phyloP scores from a whole-genome alignment of 2,113 vertebrate genomes.

The Sialia sialis region DNA sequence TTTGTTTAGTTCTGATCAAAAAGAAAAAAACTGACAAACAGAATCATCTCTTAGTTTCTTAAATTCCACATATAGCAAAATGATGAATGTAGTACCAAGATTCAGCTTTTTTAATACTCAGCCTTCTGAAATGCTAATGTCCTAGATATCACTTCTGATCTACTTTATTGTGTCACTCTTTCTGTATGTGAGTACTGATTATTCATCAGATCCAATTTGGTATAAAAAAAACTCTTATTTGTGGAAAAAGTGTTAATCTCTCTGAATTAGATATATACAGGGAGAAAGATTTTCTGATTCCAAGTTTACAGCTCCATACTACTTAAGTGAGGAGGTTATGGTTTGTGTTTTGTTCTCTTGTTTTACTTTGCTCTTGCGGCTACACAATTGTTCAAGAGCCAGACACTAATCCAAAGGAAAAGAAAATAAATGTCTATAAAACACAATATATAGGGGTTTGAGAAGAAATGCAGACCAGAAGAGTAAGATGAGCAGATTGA shows the following conservation, averaged over 20 bases:
- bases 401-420: background rate
- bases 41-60: background rate
- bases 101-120: background rate
- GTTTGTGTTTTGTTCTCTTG: background rate
- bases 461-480: background rate
- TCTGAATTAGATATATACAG: background rate
- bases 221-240: background rate
- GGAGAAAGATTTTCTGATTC: background rate
- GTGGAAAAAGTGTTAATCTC: background rate
- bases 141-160: background rate
- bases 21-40: background rate
- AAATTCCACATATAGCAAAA: background rate
- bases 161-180: background rate
- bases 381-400: background rate
- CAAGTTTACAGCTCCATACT: background rate
- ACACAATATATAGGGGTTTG: background rate
- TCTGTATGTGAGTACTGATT: background rate
- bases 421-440: background rate
- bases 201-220: background rate
- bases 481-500: background rate
- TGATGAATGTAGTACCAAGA: background rate
- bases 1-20: background rate
- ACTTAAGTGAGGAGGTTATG: background rate
- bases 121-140: background rate
- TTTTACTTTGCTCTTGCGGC: background rate